A percentile compares a stretch with the other conserved stretches of the same genome.
Conservation (phyloP, 2,113 vertebrate species). For the Fregata magnificens region DNA sequence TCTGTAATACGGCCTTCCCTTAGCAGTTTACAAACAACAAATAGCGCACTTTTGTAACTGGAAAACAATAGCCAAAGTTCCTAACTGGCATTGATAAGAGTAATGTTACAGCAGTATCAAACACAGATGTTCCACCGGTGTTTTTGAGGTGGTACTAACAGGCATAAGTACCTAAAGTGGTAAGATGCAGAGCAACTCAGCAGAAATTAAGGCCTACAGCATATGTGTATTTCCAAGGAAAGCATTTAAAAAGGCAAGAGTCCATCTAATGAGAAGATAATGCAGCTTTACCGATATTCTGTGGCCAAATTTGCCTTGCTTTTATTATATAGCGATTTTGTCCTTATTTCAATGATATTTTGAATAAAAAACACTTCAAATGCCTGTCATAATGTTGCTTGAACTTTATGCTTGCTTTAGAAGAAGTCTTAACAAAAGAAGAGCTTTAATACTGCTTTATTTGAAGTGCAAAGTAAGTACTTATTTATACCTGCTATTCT, state of each 20-base stretch:
- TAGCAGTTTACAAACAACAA: not conserved
- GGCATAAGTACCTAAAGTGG: not conserved
- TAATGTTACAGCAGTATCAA: not conserved
- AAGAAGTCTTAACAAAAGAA: not conserved
- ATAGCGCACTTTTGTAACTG: not conserved
- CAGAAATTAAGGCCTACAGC: not conserved
- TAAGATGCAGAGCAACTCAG: not conserved
- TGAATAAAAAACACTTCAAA: not conserved
- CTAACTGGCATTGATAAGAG: not conserved
- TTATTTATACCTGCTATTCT: not conserved
- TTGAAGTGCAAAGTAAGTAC: not conserved
- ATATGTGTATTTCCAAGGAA: not conserved
- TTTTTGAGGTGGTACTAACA: not conserved
- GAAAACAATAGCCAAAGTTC: not conserved
- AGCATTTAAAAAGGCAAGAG: not conserved
- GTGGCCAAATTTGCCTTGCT: not conserved
- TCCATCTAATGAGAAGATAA: not conserved
- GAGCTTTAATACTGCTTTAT: conserved; percentile 29
- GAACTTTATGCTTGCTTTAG: not conserved
- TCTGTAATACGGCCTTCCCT: not conserved
- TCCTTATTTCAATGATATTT: not conserved
- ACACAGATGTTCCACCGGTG: not conserved
- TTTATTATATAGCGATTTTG: not conserved
- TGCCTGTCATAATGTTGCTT: not conserved
- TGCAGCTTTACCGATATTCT: not conserved